These are phyloP conservation scores for Agrotis clavis DNA, from an alignment of 2,888 invertebrate genomes.

Conservation along the genomic window DNA sequence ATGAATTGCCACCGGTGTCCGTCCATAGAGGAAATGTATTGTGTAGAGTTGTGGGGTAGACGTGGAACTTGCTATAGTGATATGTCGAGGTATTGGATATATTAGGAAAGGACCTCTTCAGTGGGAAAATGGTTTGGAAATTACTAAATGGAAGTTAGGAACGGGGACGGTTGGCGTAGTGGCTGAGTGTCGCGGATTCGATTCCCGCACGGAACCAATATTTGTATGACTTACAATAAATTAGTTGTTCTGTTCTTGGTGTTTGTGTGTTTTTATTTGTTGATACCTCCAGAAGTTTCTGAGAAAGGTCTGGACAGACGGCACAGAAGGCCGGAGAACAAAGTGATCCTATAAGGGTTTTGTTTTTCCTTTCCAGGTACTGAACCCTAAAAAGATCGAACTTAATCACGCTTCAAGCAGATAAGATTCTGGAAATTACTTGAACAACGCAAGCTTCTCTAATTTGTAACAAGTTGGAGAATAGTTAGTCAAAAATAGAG, in stretches of 20 bases:
- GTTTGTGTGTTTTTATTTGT: no score
- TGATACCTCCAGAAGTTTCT: no score
- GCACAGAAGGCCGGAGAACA: no score
- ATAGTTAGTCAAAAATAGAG: constrained; percentile 11
- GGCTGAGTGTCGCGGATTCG: no score
- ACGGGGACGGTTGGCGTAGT: no score
- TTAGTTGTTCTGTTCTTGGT: no score
- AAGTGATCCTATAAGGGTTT: no score
- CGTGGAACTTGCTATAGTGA: constrained; percentile 14
- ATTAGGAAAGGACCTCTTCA: background rate
- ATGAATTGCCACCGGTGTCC: constrained; percentile 55
- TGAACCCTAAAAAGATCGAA: background rate
- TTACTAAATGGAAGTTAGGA: no score
- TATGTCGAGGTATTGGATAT: background rate
- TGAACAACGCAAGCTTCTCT: background rate
- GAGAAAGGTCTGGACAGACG: no score
- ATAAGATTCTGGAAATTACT: background rate
- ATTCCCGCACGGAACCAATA: no score
- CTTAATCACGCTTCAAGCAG: background rate
- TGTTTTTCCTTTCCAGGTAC: no score
- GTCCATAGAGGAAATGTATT: constrained; percentile 45
- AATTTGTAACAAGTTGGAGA: constrained; percentile 5
- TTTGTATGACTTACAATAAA: no score
- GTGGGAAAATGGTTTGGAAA: background rate
- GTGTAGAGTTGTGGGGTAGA: constrained; percentile 35